Evolutionary conservation across 2,888 invertebrate species (phyloP).

Genomic region (Rhagonycha lutea): DNA sequence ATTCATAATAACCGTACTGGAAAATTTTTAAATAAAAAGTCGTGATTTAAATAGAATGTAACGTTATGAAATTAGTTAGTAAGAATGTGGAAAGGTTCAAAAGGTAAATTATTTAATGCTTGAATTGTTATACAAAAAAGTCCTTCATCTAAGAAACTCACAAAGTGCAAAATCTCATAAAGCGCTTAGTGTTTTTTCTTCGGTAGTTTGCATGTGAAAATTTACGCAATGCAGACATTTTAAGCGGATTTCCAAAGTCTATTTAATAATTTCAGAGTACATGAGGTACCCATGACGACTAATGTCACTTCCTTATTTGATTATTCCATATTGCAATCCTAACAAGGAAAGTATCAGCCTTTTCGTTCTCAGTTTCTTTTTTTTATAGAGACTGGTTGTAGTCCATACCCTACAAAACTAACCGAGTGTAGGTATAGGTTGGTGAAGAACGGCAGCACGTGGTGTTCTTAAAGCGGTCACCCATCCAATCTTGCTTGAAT

Average conservation of each 20-base stretch:
- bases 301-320: neutral
- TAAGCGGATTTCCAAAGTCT: neutral
- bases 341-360: too few species aligned
- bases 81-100: neutral
- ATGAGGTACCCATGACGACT: neutral
- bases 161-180: neutral
- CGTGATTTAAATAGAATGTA: too few species aligned
- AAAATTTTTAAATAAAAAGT: too few species aligned
- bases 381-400: too few species aligned
- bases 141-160: neutral
- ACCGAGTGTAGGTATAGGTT: too few species aligned
- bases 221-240: neutral
- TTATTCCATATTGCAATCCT: too few species aligned
- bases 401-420: too few species aligned
- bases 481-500: too few species aligned
- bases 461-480: too few species aligned
- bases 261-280: neutral
- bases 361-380: too few species aligned
- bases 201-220: neutral
- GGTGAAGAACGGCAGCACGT: too few species aligned
- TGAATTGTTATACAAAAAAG: neutral
- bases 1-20: too few species aligned
- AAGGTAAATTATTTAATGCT: neutral
- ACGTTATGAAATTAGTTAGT: neutral
- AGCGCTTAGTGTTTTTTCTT: neutral